Conservation (phyloP, 2,888 invertebrate genomes). For the Folsomia manolachei region DNA sequence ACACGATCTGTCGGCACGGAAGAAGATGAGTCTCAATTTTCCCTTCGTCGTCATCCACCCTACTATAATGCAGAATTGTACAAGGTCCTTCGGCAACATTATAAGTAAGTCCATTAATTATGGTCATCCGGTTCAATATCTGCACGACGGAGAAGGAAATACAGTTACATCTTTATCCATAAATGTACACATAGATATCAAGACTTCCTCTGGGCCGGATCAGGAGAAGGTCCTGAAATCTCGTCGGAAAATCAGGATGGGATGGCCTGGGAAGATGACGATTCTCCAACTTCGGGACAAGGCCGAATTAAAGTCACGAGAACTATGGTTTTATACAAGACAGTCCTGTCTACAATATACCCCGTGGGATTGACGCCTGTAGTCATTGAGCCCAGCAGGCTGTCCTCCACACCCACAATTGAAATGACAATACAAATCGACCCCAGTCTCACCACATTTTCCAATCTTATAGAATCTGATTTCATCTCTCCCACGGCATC, state of each 20-base stretch:
- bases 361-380: constrained; percentile 49
- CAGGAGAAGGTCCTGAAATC: constrained; percentile 72
- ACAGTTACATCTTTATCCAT: neutral
- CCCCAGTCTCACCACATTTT: neutral
- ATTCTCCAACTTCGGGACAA: neutral
- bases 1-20: neutral
- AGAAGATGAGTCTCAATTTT: constrained; percentile 8
- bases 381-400: constrained; percentile 15
- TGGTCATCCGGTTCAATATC: too few relatives aligned
- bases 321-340: constrained; percentile 48
- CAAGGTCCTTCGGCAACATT: constrained; percentile 2
- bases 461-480: neutral
- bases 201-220: constrained; percentile 87
- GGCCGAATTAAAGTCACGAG: constrained; percentile 36
- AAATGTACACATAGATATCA: constrained; percentile 1
- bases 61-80: constrained; percentile 4
- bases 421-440: constrained; percentile 5
- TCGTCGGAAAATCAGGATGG: constrained; percentile 40
- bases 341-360: constrained; percentile 46
- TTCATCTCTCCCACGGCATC: neutral
- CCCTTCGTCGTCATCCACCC: neutral
- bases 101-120: neutral
- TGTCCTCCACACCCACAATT: constrained; percentile 1
- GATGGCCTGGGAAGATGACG: constrained; percentile 48
- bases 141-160: neutral